Conservation (phyloP, 2,797 vertebrate genomes). For the Tapera naevia region DNA sequence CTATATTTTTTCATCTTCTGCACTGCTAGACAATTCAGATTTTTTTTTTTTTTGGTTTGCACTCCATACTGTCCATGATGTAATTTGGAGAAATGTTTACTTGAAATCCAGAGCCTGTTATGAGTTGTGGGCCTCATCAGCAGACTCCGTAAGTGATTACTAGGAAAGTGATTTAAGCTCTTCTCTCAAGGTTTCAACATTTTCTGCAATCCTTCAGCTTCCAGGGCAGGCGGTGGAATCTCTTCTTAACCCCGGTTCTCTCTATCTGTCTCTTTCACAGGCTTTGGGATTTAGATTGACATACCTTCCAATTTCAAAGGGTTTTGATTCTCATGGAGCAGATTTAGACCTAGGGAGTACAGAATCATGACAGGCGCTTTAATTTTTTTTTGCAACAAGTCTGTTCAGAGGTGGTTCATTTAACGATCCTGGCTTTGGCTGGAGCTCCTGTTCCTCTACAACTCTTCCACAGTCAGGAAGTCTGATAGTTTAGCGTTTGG, state of each 20-base stretch:
- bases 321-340: not conserved
- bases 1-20: not conserved
- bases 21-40: not conserved
- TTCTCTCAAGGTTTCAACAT: not conserved
- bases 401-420: not conserved
- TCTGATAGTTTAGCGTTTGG: not conserved
- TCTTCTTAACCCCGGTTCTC: not conserved
- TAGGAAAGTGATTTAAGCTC: not conserved
- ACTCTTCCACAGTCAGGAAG: not conserved
- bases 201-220: not conserved
- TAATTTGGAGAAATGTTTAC: not conserved
- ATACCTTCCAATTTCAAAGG: not conserved
- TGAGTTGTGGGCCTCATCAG: not conserved
- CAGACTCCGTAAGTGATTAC: not conserved
- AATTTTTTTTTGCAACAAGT: not conserved
- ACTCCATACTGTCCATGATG: not conserved
- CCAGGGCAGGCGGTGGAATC: not conserved
- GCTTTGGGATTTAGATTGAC: not conserved
- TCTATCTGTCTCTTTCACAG: not conserved
- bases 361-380: not conserved
- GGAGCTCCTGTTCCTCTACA: not conserved
- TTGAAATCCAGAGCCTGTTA: not conserved
- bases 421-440: not conserved
- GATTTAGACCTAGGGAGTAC: not conserved
- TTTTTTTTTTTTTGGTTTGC: not conserved